These are phyloP conservation scores for Phoenicopterus ruber DNA, from an alignment of 2,113 vertebrate species.

Conservation along the genomic window DNA sequence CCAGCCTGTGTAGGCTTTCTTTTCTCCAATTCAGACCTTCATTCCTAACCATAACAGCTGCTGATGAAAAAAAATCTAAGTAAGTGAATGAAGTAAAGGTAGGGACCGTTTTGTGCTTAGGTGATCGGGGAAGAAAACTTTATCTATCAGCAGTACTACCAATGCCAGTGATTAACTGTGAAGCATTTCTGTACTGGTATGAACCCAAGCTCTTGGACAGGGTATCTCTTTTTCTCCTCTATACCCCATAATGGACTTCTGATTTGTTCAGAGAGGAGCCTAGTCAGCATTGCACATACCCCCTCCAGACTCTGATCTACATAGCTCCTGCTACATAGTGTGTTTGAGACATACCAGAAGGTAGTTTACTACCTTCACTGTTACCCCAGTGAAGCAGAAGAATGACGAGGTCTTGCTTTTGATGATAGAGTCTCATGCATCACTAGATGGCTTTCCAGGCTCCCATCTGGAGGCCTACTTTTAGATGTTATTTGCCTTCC, in stretches of 20 bases:
- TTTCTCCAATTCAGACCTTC: not conserved
- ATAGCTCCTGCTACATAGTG: not conserved
- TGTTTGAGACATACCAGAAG: not conserved
- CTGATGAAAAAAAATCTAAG: not conserved
- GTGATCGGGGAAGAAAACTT: not conserved
- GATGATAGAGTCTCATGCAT: not conserved
- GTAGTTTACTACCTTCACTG: not conserved
- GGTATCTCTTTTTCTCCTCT: not conserved
- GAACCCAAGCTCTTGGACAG: not conserved
- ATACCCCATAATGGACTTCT: not conserved
- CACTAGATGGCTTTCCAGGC: not conserved
- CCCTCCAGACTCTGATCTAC: not conserved
- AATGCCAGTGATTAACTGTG: not conserved
- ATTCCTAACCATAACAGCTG: not conserved
- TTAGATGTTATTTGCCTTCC: not conserved
- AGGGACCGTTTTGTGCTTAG: not conserved
- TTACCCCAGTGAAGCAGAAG: not conserved
- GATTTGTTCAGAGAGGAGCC: not conserved
- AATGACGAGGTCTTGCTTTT: not conserved
- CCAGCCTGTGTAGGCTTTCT: not conserved
- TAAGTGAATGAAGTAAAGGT: not conserved
- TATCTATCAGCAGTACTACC: not conserved
- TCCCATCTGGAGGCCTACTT: not conserved
- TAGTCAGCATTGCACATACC: not conserved
- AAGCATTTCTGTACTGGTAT: not conserved